phyloP scores from a whole-genome alignment of 2,888 invertebrate species.

The Ariolimax columbianus region DNA sequence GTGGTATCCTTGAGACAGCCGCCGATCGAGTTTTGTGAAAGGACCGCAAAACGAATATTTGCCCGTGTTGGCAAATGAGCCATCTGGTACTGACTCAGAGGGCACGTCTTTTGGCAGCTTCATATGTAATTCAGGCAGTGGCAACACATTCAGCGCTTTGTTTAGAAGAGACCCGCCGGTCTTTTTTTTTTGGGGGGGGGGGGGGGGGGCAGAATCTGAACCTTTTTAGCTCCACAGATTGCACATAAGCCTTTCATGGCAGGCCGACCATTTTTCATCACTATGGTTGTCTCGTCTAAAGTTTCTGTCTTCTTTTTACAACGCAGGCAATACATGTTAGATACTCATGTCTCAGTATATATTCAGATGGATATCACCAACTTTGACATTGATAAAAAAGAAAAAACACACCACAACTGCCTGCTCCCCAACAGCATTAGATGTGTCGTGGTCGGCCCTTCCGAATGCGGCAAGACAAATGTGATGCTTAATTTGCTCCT shows the following conservation, averaged over 20 bases:
- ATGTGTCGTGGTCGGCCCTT: not conserved
- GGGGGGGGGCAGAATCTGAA: not conserved
- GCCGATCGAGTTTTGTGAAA: not conserved
- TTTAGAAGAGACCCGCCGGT: not conserved
- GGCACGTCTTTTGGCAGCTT: not conserved
- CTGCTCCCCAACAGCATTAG: not conserved
- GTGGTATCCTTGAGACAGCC: not conserved
- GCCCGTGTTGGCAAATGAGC: not conserved
- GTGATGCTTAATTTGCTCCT: not conserved
- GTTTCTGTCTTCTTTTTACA: not conserved
- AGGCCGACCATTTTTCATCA: not conserved
- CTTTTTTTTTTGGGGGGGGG: too few relatives aligned
- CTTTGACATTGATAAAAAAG: not conserved
- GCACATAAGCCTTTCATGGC: not conserved
- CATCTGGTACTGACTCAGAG: not conserved
- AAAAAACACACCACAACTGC: not conserved
- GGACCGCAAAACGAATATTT: not conserved
- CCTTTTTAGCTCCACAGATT: not conserved
- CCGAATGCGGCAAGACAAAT: not conserved
- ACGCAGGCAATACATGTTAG: not conserved
- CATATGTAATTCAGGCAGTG: not conserved
- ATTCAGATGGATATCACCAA: not conserved
- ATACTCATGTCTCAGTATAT: too few relatives aligned
- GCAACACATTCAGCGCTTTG: not conserved
- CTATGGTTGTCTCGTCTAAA: not conserved